These are phyloP conservation scores for Potamilus streckersoni DNA, from an alignment of 1,140 invertebrate species.

Conservation along the genomic window DNA sequence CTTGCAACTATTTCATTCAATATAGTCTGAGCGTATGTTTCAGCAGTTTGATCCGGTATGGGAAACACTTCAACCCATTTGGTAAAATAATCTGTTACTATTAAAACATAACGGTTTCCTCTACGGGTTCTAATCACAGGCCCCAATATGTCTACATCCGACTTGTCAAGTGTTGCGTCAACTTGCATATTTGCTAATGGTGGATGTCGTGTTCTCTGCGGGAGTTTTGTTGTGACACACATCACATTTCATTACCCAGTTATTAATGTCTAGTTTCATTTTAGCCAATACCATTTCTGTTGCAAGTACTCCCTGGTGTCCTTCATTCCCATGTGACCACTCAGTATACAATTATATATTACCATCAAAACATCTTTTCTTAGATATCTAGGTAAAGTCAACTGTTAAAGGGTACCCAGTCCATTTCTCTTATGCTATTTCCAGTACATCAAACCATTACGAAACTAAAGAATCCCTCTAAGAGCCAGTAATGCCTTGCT, in stretches of 20 bases:
- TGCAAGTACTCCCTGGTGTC: background rate
- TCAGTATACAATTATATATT: background rate
- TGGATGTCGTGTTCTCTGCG: no score
- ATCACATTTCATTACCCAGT: background rate
- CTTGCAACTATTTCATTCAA: background rate
- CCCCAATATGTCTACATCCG: conserved; percentile 3
- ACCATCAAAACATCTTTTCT: no score
- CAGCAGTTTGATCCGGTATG: conserved; percentile 2
- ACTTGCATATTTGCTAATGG: no score
- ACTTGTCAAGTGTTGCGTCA: background rate
- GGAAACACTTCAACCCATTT: background rate
- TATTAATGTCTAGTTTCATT: conserved; percentile 6
- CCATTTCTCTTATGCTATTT: no score
- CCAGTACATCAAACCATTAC: no score
- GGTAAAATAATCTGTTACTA: conserved; percentile 6
- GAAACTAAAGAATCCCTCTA: no score
- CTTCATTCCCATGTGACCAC: conserved; percentile 3
- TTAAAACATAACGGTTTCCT: conserved; percentile 37
- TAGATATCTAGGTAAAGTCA: no score
- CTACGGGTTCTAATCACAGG: background rate
- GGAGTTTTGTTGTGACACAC: no score
- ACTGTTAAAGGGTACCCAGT: no score
- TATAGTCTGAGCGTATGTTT: conserved; percentile 3
- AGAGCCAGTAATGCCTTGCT: no score
- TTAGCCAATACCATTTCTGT: background rate